These are phyloP conservation scores for Micrastur ruficollis DNA, from an alignment of 2,797 vertebrate genomes.

Conservation along the genomic window DNA sequence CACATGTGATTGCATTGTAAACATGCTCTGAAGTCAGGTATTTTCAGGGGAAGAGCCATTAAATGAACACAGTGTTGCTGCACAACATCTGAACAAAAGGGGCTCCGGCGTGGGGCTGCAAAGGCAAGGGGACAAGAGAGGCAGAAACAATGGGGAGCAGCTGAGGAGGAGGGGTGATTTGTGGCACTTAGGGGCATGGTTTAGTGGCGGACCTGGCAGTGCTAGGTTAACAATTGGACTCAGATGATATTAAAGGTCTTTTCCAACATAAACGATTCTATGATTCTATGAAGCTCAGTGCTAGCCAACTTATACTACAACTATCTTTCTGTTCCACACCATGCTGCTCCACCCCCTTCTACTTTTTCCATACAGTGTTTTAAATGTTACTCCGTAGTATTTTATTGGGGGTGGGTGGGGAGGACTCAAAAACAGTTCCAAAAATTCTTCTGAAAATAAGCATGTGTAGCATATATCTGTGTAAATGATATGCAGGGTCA, in stretches of 20 bases:
- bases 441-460: not conserved
- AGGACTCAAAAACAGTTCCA: not conserved
- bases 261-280: too few species aligned
- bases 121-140: not conserved
- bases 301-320: not conserved
- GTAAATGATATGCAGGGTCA: not conserved
- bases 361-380: not conserved
- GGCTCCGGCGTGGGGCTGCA: not conserved
- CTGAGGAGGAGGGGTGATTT: not conserved
- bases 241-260: too few species aligned
- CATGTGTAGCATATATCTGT: not conserved
- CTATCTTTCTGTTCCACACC: not conserved
- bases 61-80: not conserved
- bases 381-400: not conserved
- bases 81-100: not conserved
- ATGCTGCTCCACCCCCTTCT: not conserved
- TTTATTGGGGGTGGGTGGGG: too few species aligned
- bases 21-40: not conserved
- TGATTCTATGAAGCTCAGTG: not conserved
- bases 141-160: not conserved
- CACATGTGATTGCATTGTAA: not conserved
- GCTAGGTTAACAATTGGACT: too few species aligned
- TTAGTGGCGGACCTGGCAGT: too few species aligned
- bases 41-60: not conserved
- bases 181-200: too few species aligned